These are phyloP conservation scores for Drosophila sproati DNA, from an alignment of 1,140 invertebrate species.

Conservation along the genomic window DNA sequence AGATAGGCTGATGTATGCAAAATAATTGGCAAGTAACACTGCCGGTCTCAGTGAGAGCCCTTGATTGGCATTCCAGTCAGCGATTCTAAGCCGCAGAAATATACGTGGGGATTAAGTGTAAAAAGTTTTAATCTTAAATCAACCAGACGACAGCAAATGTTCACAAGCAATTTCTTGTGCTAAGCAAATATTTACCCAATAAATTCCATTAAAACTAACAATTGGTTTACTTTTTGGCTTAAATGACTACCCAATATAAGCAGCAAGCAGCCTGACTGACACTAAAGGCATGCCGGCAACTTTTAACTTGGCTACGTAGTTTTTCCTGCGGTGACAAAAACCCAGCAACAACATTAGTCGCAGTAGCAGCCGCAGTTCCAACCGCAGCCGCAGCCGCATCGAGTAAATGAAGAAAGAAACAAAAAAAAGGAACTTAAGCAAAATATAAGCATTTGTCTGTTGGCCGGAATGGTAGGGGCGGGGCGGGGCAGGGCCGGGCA, in stretches of 20 bases:
- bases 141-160: slow-evolving; percentile 57
- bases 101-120: slow-evolving; percentile 2
- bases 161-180: slow-evolving; percentile 67
- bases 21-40: neutral
- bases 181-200: slow-evolving; percentile 77
- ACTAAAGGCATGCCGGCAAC: slow-evolving; percentile 1
- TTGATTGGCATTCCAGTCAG: slow-evolving; percentile 1
- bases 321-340: neutral
- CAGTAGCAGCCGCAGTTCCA: neutral
- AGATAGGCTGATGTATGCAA: neutral
- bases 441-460: slow-evolving; percentile 1
- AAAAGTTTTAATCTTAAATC: slow-evolving; percentile 77
- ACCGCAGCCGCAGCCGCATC: neutral
- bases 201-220: slow-evolving; percentile 82
- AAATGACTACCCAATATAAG: slow-evolving; percentile 36
- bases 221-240: slow-evolving; percentile 78
- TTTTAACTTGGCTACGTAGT: slow-evolving; percentile 1
- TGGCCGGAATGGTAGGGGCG: too few species aligned
- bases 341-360: neutral
- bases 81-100: neutral
- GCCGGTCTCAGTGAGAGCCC: neutral
- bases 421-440: slow-evolving; percentile 1
- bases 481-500: too few species aligned
- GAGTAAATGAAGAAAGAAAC: neutral
- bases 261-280: neutral